Evolutionary conservation across 2,113 vertebrate genomes (phyloP), one percentile per base, ranked within the genome.

Genomic region (Lontra canadensis): DNA sequence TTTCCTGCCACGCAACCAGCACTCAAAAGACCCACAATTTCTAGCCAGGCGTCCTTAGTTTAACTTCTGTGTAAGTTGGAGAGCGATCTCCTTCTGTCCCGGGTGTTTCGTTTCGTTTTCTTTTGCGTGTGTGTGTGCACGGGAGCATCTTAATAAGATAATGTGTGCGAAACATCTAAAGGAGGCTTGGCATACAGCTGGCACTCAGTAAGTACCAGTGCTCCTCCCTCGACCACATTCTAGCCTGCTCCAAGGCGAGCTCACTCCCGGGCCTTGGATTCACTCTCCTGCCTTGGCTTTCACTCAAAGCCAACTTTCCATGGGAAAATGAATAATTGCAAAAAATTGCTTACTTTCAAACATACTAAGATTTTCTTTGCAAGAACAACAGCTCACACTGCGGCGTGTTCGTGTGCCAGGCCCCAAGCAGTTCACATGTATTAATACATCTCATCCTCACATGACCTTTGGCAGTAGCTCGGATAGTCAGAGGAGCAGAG

Each of bases 271-370:
- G 47, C 25, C 3, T 9, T n/a, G 34, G 84, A 52, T 9, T 55
- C 29, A 61, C 25, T 55, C 39, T 12, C 13, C 23, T 6, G 23
- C 69, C 78, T 73, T 59, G 93, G 65, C 6, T 57, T 84, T 65
- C 49, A 29, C 47, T 91, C 86, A 78, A 81, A 36, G 78, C 61
- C 71, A 71, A 47, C 59, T 71, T 61, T 73, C 73, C 25, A 21
- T 31, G 52, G 49, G 52, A 44, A 88, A 97, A 76, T 34, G 57
- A 80, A 49, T 85, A 89, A 96, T 57, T 36, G 78, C 13, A 23
- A 63, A 55, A 55, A 83, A 57, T 14, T 57, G 69, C 59, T 96
- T 76, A 76, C 83, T 94, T 93, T 67, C 93, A 90, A 92, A 96
- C 69, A 73, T 34, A 52, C 10, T 49, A 80, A 63, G 52, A 82